A percentile compares a stretch with the other conserved stretches of the same genome.
These are phyloP conservation scores for Lomographa bimaculata DNA, from an alignment of 2,888 invertebrate species.

Conservation along the genomic window DNA sequence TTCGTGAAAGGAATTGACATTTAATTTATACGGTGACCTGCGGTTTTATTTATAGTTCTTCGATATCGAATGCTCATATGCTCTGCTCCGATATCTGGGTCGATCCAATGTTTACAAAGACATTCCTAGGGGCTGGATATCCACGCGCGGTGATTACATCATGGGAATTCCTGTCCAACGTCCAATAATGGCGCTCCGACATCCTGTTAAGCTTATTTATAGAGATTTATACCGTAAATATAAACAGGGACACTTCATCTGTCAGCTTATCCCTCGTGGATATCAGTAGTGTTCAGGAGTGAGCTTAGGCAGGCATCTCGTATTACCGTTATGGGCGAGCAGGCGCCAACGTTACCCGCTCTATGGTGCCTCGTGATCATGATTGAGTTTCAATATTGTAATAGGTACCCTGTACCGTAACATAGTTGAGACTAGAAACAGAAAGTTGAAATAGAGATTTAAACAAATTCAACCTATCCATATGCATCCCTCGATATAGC, in stretches of 20 bases:
- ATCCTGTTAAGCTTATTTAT: slow-evolving; percentile 22
- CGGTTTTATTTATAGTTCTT: slow-evolving; percentile 30
- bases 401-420: too few species aligned
- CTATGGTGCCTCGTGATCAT: slow-evolving; percentile 36
- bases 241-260: slow-evolving; percentile 28
- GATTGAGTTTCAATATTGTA: slow-evolving; percentile 41
- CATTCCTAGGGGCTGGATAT: slow-evolving; percentile 33
- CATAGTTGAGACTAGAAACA: too few species aligned
- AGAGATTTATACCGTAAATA: slow-evolving; percentile 28
- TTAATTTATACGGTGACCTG: slow-evolving; percentile 26
- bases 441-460: too few species aligned
- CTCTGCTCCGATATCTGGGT: slow-evolving; percentile 34
- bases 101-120: slow-evolving; percentile 38
- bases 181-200: slow-evolving; percentile 20
- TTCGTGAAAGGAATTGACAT: slow-evolving; percentile 23
- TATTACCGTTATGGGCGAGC: slow-evolving; percentile 75
- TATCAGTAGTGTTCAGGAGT: slow-evolving; percentile 54
- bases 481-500: too few species aligned
- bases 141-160: slow-evolving; percentile 28
- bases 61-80: slow-evolving; percentile 24
- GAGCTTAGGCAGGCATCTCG: slow-evolving; percentile 68
- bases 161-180: slow-evolving; percentile 28
- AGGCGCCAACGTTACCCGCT: slow-evolving; percentile 66
- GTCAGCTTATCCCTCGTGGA: slow-evolving; percentile 41
- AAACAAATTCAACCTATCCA: too few species aligned